phyloP scores from a whole-genome alignment of 2,113 vertebrate genomes.

The Gobius niger region DNA sequence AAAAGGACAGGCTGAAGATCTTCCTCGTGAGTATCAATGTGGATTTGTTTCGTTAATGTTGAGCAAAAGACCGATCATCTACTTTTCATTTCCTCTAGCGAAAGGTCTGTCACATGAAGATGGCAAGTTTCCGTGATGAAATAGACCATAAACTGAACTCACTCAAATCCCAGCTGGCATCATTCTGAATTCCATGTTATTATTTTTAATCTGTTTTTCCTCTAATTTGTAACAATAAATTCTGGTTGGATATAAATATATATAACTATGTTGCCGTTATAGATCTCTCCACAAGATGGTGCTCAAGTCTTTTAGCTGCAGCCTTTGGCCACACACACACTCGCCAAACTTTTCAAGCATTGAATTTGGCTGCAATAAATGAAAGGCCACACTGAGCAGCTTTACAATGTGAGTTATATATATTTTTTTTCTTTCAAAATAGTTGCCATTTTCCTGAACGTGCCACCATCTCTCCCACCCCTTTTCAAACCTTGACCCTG shows the following conservation, averaged over 20 bases:
- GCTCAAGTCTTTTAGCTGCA: slow-evolving; percentile 21
- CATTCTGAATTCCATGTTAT: neutral
- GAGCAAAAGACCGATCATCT: neutral
- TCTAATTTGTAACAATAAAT: slow-evolving; percentile 27
- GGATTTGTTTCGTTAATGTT: neutral
- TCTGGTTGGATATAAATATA: neutral
- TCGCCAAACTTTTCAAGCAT: neutral
- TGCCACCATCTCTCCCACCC: slow-evolving; percentile 66
- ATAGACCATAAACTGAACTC: slow-evolving; percentile 53
- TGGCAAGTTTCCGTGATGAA: slow-evolving; percentile 65
- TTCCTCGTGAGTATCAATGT: slow-evolving; percentile 74
- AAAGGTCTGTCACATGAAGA: slow-evolving; percentile 69
- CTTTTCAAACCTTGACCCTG: slow-evolving; percentile 80
- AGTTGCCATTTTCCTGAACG: slow-evolving; percentile 64
- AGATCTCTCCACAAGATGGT: slow-evolving; percentile 57
- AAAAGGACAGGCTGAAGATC: slow-evolving; percentile 74
- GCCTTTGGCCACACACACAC: neutral
- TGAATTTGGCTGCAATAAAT: slow-evolving; percentile 38
- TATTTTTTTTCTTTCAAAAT: slow-evolving; percentile 53
- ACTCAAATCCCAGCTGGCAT: slow-evolving; percentile 48
- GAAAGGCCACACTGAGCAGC: slow-evolving; percentile 49
- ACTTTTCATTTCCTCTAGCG: slow-evolving; percentile 46
- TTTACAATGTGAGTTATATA: slow-evolving; percentile 59
- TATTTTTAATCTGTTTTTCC: neutral
- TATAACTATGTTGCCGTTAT: slow-evolving; percentile 32